Evolutionary conservation across 2,113 vertebrate genomes (phyloP).

Genomic region (Gallinago jamesoni): DNA sequence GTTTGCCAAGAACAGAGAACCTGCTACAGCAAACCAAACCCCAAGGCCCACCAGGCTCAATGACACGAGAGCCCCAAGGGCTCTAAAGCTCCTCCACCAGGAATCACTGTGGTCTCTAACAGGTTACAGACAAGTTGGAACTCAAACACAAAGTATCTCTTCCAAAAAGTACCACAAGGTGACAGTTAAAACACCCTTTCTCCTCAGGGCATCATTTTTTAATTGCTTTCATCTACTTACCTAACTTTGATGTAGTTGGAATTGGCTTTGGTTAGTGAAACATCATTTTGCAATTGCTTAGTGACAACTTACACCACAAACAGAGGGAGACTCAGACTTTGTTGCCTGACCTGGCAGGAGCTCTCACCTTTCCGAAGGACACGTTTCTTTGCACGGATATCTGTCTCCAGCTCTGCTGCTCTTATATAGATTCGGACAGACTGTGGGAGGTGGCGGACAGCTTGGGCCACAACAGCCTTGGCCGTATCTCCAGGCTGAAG

Average conservation of each 20-base stretch:
- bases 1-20: neutral
- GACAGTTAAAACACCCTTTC: neutral
- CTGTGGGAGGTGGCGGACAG: slow-evolving; percentile 93
- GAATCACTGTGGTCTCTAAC: neutral
- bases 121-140: neutral
- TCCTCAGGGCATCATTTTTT: neutral
- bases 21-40: neutral
- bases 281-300: neutral
- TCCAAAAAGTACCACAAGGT: neutral
- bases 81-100: neutral
- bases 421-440: slow-evolving; percentile 96
- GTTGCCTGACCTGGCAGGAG: neutral
- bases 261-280: neutral
- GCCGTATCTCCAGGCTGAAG: slow-evolving; percentile 96
- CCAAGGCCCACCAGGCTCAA: neutral
- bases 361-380: slow-evolving; percentile 92
- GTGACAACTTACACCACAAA: neutral
- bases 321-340: neutral
- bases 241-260: neutral
- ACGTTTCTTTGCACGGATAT: slow-evolving; percentile 94
- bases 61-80: fast-evolving
- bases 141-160: neutral
- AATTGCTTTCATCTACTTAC: neutral
- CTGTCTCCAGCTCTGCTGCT: slow-evolving; percentile 95
- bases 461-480: slow-evolving; percentile 96